Conservation (phyloP, 2,797 vertebrate species). For the Zenarchopterus dispar region DNA sequence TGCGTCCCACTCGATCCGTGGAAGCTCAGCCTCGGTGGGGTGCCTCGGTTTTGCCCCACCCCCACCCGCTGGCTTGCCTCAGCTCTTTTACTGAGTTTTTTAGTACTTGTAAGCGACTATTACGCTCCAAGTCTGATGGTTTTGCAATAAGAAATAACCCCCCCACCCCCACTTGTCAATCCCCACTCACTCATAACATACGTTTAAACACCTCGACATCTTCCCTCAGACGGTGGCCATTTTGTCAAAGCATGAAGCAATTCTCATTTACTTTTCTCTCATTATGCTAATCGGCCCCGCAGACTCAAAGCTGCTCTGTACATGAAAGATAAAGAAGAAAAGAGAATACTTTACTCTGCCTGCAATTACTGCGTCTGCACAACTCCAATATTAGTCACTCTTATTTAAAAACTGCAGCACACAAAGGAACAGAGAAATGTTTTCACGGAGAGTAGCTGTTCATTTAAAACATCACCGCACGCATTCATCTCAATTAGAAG, state of each 20-base stretch:
- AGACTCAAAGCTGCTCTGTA: constrained; percentile 55
- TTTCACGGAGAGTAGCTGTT: constrained; percentile 37
- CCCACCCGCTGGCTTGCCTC: too few species aligned
- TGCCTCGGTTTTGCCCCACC: too few species aligned
- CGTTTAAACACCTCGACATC: constrained; percentile 39
- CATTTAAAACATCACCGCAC: constrained; percentile 25
- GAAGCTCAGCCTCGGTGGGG: too few species aligned
- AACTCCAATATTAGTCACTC: constrained; percentile 47
- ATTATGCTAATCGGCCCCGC: constrained; percentile 64
- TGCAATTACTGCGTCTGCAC: constrained; percentile 57
- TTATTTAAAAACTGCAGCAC: constrained; percentile 10
- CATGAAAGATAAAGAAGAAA: constrained; percentile 70
- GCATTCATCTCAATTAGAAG: constrained; percentile 33
- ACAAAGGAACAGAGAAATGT: constrained; percentile 32
- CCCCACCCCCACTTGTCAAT: constrained; percentile 34
- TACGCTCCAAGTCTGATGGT: constrained; percentile 9
- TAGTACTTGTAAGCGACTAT: neutral
- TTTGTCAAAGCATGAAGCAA: constrained; percentile 55
- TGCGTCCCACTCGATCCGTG: too few species aligned
- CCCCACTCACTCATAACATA: constrained; percentile 6
- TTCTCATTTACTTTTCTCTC: constrained; percentile 55
- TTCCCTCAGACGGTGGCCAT: constrained; percentile 60
- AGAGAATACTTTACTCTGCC: constrained; percentile 51
- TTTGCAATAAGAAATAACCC: constrained; percentile 15
- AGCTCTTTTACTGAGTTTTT: neutral